Evolutionary conservation across 2,797 vertebrate genomes (phyloP), one percentile per base, ranked within the genome.

Genomic region (Lagodon rhomboides): DNA sequence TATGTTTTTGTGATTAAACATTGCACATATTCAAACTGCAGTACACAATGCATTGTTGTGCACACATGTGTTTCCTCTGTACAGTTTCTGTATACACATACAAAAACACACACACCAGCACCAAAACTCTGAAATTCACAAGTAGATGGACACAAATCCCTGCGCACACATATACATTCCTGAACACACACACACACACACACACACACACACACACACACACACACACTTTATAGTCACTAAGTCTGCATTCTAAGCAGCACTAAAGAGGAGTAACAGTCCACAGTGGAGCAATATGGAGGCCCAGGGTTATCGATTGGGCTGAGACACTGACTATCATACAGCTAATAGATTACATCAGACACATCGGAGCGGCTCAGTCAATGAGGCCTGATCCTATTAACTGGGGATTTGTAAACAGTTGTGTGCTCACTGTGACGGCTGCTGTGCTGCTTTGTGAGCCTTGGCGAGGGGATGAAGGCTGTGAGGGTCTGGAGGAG

Each of bases 331-430:
- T 93, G 93, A 92, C 94, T 94, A 93, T 95, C 94, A 94, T 94
- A 92, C 91, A 91, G 92, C 94, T 95, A 95, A 95, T 95, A 94
- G 92, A 95, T 95, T 94, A 92, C 92, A 95, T 94, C 93, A 94
- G 92, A 93, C 91, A 91, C 92, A 92, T 92, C 72, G 88, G 82
- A 90, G 93, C 87, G 72, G 89, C 93, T 89, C 91, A 94, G 92
- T 94, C 94, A 94, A 95, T 95, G 93, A 94, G 91, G 89, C 90
- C 87, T 93, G 93, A 95, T 94, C 94, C 93, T 93, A 94, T 95
- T 95, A 95, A 93, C 93, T 91, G 90, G 93, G 89, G 93, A 94
- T 95, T 94, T 95, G 94, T 95, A 95, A 95, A 95, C 94, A 94
- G 93, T 94, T 94, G 92, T 92, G 91, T 93, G 88, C 89, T 93